A percentile compares a stretch with the other conserved stretches of the same genome.
phyloP scores from a whole-genome alignment of 2,797 vertebrate species.

The Iguana delicatissima region DNA sequence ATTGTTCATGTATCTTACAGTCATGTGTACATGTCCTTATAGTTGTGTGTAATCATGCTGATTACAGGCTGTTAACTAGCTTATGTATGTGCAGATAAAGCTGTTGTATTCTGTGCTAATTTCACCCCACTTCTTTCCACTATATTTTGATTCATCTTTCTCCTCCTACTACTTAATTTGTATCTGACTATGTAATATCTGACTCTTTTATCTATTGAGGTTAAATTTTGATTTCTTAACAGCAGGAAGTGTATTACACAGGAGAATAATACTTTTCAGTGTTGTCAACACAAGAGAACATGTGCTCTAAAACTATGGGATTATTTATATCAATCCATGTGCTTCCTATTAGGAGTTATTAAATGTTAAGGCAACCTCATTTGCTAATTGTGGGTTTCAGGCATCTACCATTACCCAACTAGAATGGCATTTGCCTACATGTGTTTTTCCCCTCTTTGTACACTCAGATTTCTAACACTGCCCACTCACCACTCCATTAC shows the following conservation, averaged over 20 bases:
- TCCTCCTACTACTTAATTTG: not conserved
- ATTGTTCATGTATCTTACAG: not conserved
- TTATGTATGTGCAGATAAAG: not conserved
- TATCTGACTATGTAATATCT: not conserved
- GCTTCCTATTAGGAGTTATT: constrained; percentile 34
- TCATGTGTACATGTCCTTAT: not conserved
- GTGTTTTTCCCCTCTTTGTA: constrained; percentile 23
- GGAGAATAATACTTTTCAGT: not conserved
- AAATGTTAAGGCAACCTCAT: constrained; percentile 13
- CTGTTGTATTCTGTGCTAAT: not conserved
- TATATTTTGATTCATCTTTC: constrained; percentile 1
- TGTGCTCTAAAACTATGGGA: not conserved
- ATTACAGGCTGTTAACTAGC: not conserved
- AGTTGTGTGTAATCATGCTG: not conserved
- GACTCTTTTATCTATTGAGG: not conserved
- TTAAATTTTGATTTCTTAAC: constrained; percentile 6
- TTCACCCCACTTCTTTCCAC: not conserved
- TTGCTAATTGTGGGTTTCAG: constrained; percentile 8
- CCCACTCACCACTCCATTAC: not conserved
- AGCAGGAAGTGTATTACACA: constrained; percentile 4
- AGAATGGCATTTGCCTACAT: not conserved
- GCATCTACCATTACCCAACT: not conserved
- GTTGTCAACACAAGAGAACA: constrained; percentile 3
- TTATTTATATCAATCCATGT: not conserved
- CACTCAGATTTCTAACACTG: constrained; percentile 32